Evolutionary conservation across 2,113 vertebrate genomes (phyloP), one percentile per base, ranked within the genome.

Genomic region (Ginglymostoma cirratum): DNA sequence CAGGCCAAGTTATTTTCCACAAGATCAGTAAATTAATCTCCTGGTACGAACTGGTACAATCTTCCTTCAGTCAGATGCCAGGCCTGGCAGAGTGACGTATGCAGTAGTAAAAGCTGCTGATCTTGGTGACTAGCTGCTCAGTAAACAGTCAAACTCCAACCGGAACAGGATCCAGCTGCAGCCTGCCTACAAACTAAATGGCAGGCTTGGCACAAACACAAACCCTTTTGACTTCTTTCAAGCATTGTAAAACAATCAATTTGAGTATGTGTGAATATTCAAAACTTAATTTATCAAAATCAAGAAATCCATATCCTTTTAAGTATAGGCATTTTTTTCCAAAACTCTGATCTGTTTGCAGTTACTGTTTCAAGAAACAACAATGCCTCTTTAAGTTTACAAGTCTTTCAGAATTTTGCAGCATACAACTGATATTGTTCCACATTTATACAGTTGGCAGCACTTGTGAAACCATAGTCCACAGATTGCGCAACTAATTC

Each of bases 91-190:
- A n/a, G 65, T 92, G 61, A 93, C 52, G 61, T 34, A 90, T 66
- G 61, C 61, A 42, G 23, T 65, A 42, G 34, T 93, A 61, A 92
- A 66, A 61, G 55, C n/a, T 66, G 34, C n/a, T 21, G 61, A 6
- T 66, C n/a, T 93, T 17, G n/a, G 15, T 66, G 8, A 38, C 61
- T 93, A n/a, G 34, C n/a, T 21, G 89, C 61, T 21, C 21, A 5
- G 34, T 93, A 66, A 83, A 93, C 61, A 93, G 89, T 38, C 55
- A 65, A 92, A 92, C 55, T 65, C 15, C 5, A 92, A 21, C 89
- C 61, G 89, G 89, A 93, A 93, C 89, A 93, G 89, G 89, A 67
- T 38, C 89, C 89, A 93, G 61, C 61, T 93, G 89, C 61, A 93
- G 34, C 61, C 61, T 7, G 34, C 15, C 38, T 61, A 92, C 55